phyloP scores from a whole-genome alignment of 2,797 vertebrate genomes.

The Megaceryle alcyon region DNA sequence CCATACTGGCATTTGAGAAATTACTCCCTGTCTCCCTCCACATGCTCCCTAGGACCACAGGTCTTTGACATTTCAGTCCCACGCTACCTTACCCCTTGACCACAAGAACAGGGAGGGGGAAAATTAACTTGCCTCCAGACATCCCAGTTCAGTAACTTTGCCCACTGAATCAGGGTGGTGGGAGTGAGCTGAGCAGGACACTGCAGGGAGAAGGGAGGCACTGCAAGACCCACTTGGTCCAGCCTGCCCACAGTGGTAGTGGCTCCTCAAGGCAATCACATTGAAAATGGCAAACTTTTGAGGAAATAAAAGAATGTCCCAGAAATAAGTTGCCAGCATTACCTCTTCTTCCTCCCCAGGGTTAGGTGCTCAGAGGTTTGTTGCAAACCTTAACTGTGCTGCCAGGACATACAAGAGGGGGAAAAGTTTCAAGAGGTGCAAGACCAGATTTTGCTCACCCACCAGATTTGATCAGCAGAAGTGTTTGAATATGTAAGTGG shows the following conservation, averaged over 20 bases:
- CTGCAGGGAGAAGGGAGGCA: not conserved
- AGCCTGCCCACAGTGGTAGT: not conserved
- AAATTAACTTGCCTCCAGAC: not conserved
- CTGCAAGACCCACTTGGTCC: not conserved
- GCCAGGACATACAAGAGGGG: not conserved
- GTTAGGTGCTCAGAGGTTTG: not conserved
- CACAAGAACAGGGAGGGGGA: not conserved
- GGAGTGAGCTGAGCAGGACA: not conserved
- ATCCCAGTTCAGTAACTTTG: not conserved
- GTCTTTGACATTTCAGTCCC: not conserved
- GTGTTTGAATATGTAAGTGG: not conserved
- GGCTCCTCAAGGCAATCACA: not conserved
- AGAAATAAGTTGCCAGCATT: not conserved
- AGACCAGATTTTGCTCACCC: not conserved
- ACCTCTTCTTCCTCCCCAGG: not conserved
- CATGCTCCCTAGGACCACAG: not conserved
- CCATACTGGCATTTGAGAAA: not conserved
- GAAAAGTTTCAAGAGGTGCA: not conserved
- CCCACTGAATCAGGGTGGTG: not conserved
- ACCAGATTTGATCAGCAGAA: not conserved
- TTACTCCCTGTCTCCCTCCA: not conserved
- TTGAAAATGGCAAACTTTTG: not conserved
- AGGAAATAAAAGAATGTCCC: not conserved
- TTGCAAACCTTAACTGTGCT: not conserved
- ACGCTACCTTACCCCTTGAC: fast-evolving